Conservation (phyloP, 2,888 invertebrate species). For the Ormyrus labotus region DNA sequence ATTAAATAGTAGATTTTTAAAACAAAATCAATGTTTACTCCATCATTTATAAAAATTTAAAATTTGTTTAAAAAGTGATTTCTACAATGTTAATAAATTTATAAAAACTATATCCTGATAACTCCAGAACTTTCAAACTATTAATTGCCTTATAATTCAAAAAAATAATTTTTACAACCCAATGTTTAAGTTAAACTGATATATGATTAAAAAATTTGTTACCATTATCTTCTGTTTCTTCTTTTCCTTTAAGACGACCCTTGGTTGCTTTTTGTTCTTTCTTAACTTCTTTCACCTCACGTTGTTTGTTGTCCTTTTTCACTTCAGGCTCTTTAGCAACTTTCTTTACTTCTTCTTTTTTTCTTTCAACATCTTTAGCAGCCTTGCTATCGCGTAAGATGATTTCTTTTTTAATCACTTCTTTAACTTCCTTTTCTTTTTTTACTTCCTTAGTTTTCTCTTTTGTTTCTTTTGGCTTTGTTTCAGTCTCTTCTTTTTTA, state of each 20-base stretch:
- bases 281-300: conserved; percentile 71
- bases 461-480: conserved; percentile 68
- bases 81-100: too few relatives aligned
- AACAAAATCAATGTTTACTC: too few relatives aligned
- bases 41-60: too few relatives aligned
- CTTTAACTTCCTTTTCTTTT: conserved; percentile 72
- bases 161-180: too few relatives aligned
- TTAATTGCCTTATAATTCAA: too few relatives aligned
- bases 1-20: too few relatives aligned
- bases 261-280: conserved; percentile 72
- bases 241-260: conserved; percentile 72
- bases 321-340: conserved; percentile 69
- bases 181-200: too few relatives aligned
- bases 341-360: conserved; percentile 72
- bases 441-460: conserved; percentile 72
- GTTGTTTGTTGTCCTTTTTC: conserved; percentile 70
- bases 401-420: conserved; percentile 68
- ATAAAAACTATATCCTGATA: too few relatives aligned
- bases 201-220: neutral
- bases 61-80: too few relatives aligned
- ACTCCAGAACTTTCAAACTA: too few relatives aligned
- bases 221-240: conserved; percentile 70
- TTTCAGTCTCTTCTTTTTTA: conserved; percentile 76
- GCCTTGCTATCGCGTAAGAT: conserved; percentile 67
- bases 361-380: conserved; percentile 70